Evolutionary conservation across 2,797 vertebrate species (phyloP).

Genomic region (Sebastes flavidus): DNA sequence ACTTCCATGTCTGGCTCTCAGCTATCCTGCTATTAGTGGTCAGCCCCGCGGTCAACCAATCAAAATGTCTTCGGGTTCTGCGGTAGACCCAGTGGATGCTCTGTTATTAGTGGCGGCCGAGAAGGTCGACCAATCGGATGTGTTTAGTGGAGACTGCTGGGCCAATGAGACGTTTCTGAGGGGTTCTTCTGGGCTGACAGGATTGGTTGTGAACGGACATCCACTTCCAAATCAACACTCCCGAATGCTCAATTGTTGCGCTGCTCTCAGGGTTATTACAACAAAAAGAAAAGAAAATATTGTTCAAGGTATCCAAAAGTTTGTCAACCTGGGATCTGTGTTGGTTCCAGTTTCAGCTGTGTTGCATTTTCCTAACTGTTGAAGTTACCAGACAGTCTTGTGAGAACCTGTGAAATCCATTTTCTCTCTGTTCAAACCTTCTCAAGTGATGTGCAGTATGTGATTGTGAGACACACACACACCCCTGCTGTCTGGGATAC

Average conservation of each 20-base stretch:
- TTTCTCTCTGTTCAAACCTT: neutral
- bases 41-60: constrained; percentile 70
- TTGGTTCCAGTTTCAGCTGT: neutral
- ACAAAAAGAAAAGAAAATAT: neutral
- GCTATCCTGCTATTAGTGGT: constrained; percentile 80
- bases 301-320: neutral
- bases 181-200: neutral
- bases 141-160: constrained; percentile 11
- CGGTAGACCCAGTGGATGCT: constrained; percentile 69
- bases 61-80: constrained; percentile 72
- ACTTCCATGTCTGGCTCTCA: constrained; percentile 68
- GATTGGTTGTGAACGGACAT: neutral
- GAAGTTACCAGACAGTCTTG: neutral
- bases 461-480: neutral
- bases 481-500: neutral
- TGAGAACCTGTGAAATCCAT: neutral
- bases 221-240: neutral
- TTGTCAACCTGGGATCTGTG: neutral
- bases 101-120: constrained; percentile 75
- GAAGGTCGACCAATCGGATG: constrained; percentile 63
- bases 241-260: neutral
- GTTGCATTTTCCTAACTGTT: neutral
- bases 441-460: neutral
- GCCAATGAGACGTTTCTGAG: constrained; percentile 30
- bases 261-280: neutral